These are phyloP conservation scores for Pagetopsis macropterus DNA, from an alignment of 2,797 vertebrate genomes.

Conservation along the genomic window DNA sequence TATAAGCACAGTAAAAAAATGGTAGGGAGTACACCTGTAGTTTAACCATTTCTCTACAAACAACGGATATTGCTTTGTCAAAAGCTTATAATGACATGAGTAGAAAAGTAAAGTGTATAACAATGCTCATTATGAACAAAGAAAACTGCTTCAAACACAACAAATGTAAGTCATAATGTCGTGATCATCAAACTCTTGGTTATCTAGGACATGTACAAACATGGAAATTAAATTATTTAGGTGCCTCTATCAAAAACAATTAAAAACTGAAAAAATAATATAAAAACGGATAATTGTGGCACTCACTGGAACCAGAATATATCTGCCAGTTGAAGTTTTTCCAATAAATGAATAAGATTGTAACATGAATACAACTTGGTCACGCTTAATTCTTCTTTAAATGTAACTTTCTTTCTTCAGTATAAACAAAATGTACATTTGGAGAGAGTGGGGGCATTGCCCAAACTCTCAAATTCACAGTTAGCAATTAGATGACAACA, in stretches of 20 bases:
- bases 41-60: conserved; percentile 60
- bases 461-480: conserved; percentile 81
- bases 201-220: conserved; percentile 50
- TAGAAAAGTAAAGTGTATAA: conserved; percentile 71
- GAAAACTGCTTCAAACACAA: conserved; percentile 28
- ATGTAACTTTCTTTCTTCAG: conserved; percentile 56
- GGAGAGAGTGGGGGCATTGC: conserved; percentile 55
- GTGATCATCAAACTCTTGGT: conserved; percentile 50
- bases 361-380: conserved; percentile 61
- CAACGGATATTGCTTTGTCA: conserved; percentile 77
- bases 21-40: conserved; percentile 45
- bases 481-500: conserved; percentile 78
- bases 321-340: conserved; percentile 59
- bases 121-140: conserved; percentile 59
- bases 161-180: conserved; percentile 32
- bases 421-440: conserved; percentile 84
- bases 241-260: conserved; percentile 53
- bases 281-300: conserved; percentile 55
- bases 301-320: conserved; percentile 55
- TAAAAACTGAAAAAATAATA: conserved; percentile 55
- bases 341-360: conserved; percentile 53
- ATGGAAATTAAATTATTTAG: conserved; percentile 38
- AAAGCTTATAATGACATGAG: conserved; percentile 60
- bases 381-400: conserved; percentile 63
- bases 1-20: conserved; percentile 56